Evolutionary conservation across 2,888 invertebrate genomes (phyloP).

Genomic region (Syritta pipiens): DNA sequence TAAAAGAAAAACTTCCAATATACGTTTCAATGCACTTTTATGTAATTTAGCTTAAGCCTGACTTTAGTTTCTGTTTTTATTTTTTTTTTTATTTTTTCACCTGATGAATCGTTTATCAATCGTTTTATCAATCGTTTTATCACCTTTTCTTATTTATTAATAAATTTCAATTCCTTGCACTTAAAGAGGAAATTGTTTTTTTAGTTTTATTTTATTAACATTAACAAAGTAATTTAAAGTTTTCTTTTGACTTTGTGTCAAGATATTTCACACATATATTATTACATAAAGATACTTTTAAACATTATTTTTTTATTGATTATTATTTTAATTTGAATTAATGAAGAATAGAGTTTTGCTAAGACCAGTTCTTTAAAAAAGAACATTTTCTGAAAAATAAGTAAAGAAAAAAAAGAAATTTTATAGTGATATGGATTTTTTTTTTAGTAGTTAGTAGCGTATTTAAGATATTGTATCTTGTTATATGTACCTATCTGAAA

Average conservation of each 20-base stretch:
- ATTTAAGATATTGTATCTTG: too few species aligned
- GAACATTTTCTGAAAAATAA: conserved; percentile 51
- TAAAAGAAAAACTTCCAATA: conserved; percentile 4
- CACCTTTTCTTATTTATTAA: conserved; percentile 16
- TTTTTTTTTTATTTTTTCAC: conserved; percentile 17
- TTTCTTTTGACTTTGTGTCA: background rate
- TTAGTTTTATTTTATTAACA: too few species aligned
- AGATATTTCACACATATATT: background rate
- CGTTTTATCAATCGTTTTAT: conserved; percentile 33
- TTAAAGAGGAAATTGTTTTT: too few species aligned
- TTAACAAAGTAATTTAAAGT: too few species aligned
- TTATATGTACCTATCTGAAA: too few species aligned
- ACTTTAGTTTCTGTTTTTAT: too few species aligned
- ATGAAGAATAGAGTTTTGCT: conserved; percentile 25
- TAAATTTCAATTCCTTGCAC: conserved; percentile 46
- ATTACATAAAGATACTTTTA: background rate
- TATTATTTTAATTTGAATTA: background rate
- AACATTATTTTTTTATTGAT: background rate
- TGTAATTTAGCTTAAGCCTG: conserved; percentile 26
- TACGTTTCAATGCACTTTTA: conserved; percentile 32
- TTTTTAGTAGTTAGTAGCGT: background rate
- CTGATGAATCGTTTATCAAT: conserved; percentile 50
- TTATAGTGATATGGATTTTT: too few species aligned
- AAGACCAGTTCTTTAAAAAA: conserved; percentile 42
- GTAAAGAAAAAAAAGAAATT: background rate